Evolutionary conservation across 2,113 vertebrate species (phyloP), one percentile per base, ranked within the genome.

Genomic region (Catharus fuscescens): DNA sequence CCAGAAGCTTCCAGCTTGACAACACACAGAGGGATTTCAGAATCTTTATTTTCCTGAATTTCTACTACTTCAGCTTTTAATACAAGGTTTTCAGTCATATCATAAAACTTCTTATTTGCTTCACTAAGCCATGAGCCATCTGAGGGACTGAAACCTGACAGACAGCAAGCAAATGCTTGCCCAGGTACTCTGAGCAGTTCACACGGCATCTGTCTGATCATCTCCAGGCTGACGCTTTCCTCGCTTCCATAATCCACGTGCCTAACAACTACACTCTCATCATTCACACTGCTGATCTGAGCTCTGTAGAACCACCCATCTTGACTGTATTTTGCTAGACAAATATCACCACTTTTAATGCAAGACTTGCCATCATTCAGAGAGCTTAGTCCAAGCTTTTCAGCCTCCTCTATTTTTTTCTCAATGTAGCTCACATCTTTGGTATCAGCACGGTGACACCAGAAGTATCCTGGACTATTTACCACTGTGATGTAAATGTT

Each of bases 201-300:
- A 28, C 76, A 12, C 2, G 99, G 98, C 18, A 99, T 97, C 56
- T 95, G 93, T 80, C 91, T 98, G 60, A 99, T 70, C 34, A 98
- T 79, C 36, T 97, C 95, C 15, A 96, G 14, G 21, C 91, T 94
- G 44, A 98, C 93, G 21, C 96, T 78, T 42, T 98, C 98, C 48
- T 97, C 78, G 11, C 98, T 99, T 86, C 99, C 99, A 4, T 99
- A 99, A 97, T 99, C 99, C 47, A 99, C 95, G 11, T 99, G 98
- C 47, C 98, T 92, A 88, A 99, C 96, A 1, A 97, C 97, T 2
- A 98, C 11, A 0, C 66, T 44, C 23, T 94, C 95, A 54, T 76
- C 96, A 25, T 97, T 92, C 89, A 97, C 70, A 6, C 84, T 86
- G 10, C 92, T 96, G 53, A 99, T 93, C 59, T 98, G 77, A 60